A percentile compares a stretch with the other conserved stretches of the same genome.
Evolutionary conservation across 2,888 invertebrate genomes (phyloP).

Genomic region (Muschampia plurimacula): DNA sequence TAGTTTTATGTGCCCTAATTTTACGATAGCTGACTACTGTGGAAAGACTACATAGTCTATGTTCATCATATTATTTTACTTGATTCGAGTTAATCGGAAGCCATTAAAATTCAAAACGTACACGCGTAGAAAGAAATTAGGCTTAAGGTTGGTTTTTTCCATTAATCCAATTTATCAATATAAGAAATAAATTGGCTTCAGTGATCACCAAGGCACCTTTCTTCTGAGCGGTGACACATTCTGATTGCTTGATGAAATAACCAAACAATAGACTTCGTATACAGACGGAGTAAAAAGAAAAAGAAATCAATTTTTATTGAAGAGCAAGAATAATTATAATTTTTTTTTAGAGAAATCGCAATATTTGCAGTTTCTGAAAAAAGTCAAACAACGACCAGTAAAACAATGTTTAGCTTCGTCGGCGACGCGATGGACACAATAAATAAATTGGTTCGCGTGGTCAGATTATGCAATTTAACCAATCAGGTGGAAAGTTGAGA

Average conservation of each 20-base stretch:
- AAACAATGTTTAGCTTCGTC: conserved; percentile 13
- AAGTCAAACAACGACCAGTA: neutral
- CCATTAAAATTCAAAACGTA: neutral
- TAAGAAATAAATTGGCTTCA: neutral
- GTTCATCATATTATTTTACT: neutral
- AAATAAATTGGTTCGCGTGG: conserved; percentile 23
- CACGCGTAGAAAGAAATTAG: neutral
- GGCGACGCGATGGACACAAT: conserved; percentile 16
- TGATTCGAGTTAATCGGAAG: neutral
- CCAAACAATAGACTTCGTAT: neutral
- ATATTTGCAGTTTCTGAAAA: conserved; percentile 14
- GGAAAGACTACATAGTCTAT: no score
- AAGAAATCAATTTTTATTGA: neutral
- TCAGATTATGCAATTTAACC: conserved; percentile 13
- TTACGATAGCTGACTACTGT: no score
- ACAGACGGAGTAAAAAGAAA: neutral
- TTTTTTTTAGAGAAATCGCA: neutral
- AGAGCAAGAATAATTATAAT: neutral
- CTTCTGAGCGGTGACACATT: neutral
- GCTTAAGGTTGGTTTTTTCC: neutral
- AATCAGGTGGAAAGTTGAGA: conserved; percentile 17
- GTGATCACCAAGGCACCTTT: neutral
- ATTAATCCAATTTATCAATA: neutral
- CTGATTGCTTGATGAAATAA: neutral
- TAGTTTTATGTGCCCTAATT: no score